phyloP scores from a whole-genome alignment of 2,888 invertebrate genomes.

The Rhagonycha fulva region DNA sequence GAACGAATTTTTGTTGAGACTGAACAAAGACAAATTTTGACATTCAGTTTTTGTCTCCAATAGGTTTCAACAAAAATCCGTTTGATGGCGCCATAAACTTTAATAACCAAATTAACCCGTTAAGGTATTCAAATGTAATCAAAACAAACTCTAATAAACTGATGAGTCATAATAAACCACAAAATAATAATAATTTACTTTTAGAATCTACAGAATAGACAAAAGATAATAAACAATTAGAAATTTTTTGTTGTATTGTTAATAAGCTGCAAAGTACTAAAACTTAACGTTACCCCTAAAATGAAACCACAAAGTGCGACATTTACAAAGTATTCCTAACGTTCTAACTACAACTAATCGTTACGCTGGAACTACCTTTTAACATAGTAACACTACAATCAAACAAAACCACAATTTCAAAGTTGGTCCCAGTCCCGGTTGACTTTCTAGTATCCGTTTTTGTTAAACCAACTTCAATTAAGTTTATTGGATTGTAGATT shows the following conservation, averaged over 20 bases:
- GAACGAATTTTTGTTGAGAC: too few relatives aligned
- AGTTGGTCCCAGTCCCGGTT: slow-evolving; percentile 4
- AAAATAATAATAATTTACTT: too few relatives aligned
- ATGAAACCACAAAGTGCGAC: slow-evolving; percentile 14
- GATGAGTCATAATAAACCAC: too few relatives aligned
- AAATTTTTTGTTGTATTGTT: not conserved
- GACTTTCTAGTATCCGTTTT: slow-evolving; percentile 1
- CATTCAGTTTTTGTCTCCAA: too few relatives aligned
- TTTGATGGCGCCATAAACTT: too few relatives aligned
- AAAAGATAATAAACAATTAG: not conserved
- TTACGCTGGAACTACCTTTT: slow-evolving; percentile 7
- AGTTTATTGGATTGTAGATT: slow-evolving; percentile 11
- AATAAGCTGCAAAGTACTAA: not conserved
- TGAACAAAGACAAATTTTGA: too few relatives aligned
- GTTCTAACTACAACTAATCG: slow-evolving; percentile 11
- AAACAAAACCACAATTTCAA: slow-evolving; percentile 16
- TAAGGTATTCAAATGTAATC: too few relatives aligned
- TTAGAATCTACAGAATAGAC: too few relatives aligned
- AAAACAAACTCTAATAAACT: too few relatives aligned
- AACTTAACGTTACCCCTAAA: not conserved
- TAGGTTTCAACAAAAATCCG: too few relatives aligned
- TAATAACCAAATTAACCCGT: too few relatives aligned
- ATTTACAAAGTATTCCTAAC: not conserved
- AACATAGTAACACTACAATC: slow-evolving; percentile 17
- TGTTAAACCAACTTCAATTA: slow-evolving; percentile 20